Conservation (phyloP, 2,113 vertebrate genomes). For the Addax nasomaculatus region DNA sequence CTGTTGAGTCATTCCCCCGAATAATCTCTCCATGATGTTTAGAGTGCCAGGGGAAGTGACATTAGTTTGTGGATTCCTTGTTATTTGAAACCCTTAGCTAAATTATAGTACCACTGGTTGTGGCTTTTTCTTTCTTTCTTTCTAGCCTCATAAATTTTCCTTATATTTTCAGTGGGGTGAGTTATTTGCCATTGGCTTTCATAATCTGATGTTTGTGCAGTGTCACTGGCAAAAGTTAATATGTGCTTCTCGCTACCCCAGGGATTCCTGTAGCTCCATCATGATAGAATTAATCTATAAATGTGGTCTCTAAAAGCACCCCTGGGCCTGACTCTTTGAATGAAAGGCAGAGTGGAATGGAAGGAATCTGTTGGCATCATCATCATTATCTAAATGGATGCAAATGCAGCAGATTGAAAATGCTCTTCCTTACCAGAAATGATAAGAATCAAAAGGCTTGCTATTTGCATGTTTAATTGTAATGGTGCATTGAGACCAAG, state of each 20-base stretch:
- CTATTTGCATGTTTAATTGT: conserved; percentile 22
- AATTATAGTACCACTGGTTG: background rate
- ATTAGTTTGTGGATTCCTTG: background rate
- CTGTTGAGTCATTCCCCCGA: conserved; percentile 20
- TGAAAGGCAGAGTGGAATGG: conserved; percentile 10
- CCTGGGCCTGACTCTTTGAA: conserved; percentile 11
- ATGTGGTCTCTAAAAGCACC: conserved; percentile 40
- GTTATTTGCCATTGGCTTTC: conserved; percentile 38
- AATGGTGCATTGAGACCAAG: background rate
- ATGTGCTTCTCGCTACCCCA: background rate
- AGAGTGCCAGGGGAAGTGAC: background rate
- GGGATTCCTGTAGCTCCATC: background rate
- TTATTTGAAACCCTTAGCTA: conserved; percentile 17
- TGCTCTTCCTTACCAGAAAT: background rate
- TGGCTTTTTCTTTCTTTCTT: background rate
- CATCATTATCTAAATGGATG: conserved; percentile 54
- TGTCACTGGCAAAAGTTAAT: conserved; percentile 35
- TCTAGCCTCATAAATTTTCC: background rate
- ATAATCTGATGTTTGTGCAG: background rate
- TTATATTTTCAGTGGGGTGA: conserved; percentile 10
- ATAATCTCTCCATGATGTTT: background rate
- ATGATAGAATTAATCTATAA: conserved; percentile 26
- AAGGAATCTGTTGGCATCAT: background rate
- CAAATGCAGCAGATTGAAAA: conserved; percentile 38
- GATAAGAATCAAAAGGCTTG: background rate